Percentiles rank a stretch among this genome's conserved stretches.
phyloP scores from a whole-genome alignment of 2,797 vertebrate species.

The Alosa sapidissima region DNA sequence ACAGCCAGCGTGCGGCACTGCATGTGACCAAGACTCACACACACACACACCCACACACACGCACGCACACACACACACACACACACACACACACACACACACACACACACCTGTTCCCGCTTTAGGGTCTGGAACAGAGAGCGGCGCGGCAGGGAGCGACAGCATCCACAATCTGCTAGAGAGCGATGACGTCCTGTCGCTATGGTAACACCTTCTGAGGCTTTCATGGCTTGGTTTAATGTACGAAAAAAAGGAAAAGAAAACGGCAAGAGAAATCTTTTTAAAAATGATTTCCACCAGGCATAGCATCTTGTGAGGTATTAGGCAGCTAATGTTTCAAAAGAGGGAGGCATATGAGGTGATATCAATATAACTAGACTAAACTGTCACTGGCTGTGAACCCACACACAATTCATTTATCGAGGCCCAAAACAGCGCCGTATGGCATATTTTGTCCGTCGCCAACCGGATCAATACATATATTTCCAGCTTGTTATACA shows the following conservation, averaged over 20 bases:
- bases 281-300: conserved; percentile 32
- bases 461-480: conserved; percentile 45
- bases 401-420: neutral
- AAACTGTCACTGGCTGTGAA: neutral
- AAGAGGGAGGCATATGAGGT: neutral
- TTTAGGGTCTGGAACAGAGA: conserved; percentile 52
- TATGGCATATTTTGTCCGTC: conserved; percentile 39
- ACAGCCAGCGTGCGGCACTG: conserved; percentile 6
- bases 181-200: conserved; percentile 69
- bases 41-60: conserved; percentile 8
- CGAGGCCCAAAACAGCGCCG: neutral
- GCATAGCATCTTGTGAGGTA: neutral
- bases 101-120: conserved; percentile 63
- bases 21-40: conserved; percentile 15
- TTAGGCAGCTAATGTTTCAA: neutral
- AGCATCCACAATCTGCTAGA: conserved; percentile 69
- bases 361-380: neutral
- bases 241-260: neutral
- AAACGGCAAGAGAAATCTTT: conserved; percentile 6
- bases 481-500: conserved; percentile 60
- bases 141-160: conserved; percentile 54
- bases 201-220: conserved; percentile 72
- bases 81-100: neutral
- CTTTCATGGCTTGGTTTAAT: conserved; percentile 63
- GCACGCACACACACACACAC: conserved; percentile 25